A percentile compares a stretch with the other conserved stretches of the same genome.
These are phyloP conservation scores for Diplolepis rosae DNA, from an alignment of 2,888 invertebrate species.

Conservation along the genomic window DNA sequence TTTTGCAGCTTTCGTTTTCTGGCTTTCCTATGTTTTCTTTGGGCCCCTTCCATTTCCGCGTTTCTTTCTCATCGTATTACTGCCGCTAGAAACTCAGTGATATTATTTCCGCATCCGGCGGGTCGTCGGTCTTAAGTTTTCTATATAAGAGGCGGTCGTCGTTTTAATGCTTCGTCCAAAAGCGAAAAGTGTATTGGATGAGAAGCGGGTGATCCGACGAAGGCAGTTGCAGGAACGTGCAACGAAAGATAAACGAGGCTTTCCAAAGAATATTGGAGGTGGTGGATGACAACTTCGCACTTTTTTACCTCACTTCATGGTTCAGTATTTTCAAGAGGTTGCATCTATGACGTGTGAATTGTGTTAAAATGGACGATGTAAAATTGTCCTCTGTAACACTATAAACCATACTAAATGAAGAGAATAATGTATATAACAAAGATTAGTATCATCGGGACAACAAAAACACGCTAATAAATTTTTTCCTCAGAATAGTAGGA, in stretches of 20 bases:
- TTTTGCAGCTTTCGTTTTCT: conserved; percentile 43
- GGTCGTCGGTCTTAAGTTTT: conserved; percentile 39
- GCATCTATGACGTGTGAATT: not conserved
- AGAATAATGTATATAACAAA: no score
- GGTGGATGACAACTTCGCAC: not conserved
- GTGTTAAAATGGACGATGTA: not conserved
- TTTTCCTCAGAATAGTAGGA: no score
- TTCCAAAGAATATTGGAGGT: conserved; percentile 15
- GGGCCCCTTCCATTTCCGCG: conserved; percentile 30
- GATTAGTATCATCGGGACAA: no score
- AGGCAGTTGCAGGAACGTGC: conserved; percentile 4
- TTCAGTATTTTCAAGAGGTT: not conserved
- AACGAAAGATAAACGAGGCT: conserved; percentile 26
- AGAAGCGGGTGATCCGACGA: not conserved
- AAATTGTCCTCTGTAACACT: not conserved
- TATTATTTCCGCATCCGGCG: conserved; percentile 39
- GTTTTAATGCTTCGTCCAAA: conserved; percentile 27
- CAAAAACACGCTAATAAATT: no score
- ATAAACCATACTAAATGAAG: no score
- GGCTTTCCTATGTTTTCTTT: conserved; percentile 35
- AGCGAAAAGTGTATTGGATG: conserved; percentile 26
- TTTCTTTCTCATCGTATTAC: conserved; percentile 35
- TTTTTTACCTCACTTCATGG: not conserved
- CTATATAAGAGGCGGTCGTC: conserved; percentile 28
- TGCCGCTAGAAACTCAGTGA: conserved; percentile 34